Conservation (phyloP, 1,140 invertebrate species). For the Phocides pigmalion region DNA sequence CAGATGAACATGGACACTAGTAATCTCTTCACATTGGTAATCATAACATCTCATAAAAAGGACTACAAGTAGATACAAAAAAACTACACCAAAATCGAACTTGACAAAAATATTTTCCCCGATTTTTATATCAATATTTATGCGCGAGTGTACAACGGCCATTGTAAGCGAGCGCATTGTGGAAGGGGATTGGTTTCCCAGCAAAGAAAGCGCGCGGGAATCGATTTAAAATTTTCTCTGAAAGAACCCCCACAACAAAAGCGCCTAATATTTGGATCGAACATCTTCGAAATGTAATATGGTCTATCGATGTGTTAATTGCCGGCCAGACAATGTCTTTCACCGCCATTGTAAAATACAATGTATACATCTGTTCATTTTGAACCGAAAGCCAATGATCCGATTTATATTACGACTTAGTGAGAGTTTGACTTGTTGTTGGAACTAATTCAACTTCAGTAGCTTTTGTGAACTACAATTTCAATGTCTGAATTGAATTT, state of each 20-base stretch:
- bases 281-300: constrained; percentile 53
- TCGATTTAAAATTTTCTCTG: constrained; percentile 78
- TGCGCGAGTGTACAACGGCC: constrained; percentile 38
- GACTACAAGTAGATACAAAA: too few relatives aligned
- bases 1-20: too few relatives aligned
- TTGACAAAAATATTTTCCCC: not conserved
- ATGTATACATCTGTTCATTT: constrained; percentile 26
- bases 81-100: too few relatives aligned
- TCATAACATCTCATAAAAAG: too few relatives aligned
- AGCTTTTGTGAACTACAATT: not conserved
- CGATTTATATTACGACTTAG: constrained; percentile 28
- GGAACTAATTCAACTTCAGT: constrained; percentile 21
- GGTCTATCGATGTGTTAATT: constrained; percentile 52
- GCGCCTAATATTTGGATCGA: constrained; percentile 64
- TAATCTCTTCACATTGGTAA: too few relatives aligned
- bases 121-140: constrained; percentile 17
- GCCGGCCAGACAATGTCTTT: constrained; percentile 36
- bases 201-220: constrained; percentile 70
- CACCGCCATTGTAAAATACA: constrained; percentile 18
- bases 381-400: constrained; percentile 21
- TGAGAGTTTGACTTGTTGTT: constrained; percentile 17
- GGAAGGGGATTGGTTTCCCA: constrained; percentile 73
- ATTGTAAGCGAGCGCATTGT: constrained; percentile 74
- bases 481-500: not conserved
- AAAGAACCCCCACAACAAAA: constrained; percentile 70